phyloP scores from a whole-genome alignment of 2,797 vertebrate species.

The Graptemys geographica region DNA sequence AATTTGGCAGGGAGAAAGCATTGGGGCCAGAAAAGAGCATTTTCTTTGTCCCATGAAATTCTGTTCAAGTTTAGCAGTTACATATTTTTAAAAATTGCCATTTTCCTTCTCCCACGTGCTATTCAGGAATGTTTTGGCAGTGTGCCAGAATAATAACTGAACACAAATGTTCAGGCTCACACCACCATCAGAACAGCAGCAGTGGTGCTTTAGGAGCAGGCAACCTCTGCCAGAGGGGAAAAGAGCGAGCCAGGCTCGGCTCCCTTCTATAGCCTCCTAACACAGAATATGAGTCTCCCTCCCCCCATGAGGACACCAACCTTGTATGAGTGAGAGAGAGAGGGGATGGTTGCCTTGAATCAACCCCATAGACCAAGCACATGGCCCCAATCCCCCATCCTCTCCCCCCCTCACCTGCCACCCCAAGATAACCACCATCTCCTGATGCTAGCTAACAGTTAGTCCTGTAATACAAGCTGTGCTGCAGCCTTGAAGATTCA shows the following conservation, averaged over 20 bases:
- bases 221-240: neutral
- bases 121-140: neutral
- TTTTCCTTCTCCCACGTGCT: neutral
- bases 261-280: neutral
- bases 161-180: neutral
- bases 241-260: neutral
- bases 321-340: neutral
- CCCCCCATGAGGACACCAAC: neutral
- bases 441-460: neutral
- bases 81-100: neutral
- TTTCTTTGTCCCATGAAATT: neutral
- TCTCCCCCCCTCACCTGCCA: neutral
- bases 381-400: neutral
- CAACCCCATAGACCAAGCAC: accelerated
- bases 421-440: too few species aligned
- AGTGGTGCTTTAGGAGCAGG: neutral
- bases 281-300: neutral
- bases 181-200: neutral
- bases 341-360: neutral
- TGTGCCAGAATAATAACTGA: neutral
- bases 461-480: neutral
- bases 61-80: neutral
- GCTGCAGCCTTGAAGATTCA: neutral
- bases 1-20: neutral
- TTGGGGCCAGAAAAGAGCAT: neutral